Base-by-base conservation (phyloP, 2,888 invertebrate species). In the Theristus sp. region DNA sequence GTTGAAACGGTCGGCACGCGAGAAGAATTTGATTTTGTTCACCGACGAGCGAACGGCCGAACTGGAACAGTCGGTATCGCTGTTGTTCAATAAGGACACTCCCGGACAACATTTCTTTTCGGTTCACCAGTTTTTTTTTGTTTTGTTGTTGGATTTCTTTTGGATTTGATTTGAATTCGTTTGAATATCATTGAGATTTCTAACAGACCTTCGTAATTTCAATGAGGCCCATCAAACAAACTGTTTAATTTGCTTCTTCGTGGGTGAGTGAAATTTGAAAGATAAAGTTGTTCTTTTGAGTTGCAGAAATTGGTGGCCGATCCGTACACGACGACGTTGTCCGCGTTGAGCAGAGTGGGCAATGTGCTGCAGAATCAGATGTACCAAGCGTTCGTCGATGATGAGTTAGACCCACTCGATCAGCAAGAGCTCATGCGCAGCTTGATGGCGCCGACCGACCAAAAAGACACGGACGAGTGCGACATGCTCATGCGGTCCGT, bases 311-410 rank as follows among this genome's bases (percentile, higher is more conserved):
- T 80, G 64, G 71, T 78, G 64, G 78, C 82, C 62, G 80, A 86
- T 70, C 89, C 90, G 0, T 86, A 86, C 71, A 85, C 85, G 70
- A 84, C 87, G 0, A 85, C 89, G 0, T 74, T 88, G 78, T 86
- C 85, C 69, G 85, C 87, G 0, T 87, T 90, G 75, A 84, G 87
- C 28, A 89, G 88, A 76, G 81, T 90, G 28, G 84, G 87, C 20
- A 85, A 86, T 75, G 84, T 84, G 71, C 82, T 82, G 67, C 74
- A 82, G 79, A n/a, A 49, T n/a, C 49, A 49, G n/a, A 49, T 49
- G 49, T 49, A 22, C 22, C 26, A 54, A 6, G 28, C 54, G 26
- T 54, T 47, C 24, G 31, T 29, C 53, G 53, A 61, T 54, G 72
- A 71, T 2, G 65, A 65, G 20, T 47, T 58, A 25, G 64, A 62